These are phyloP conservation scores for Osmerus eperlanus DNA, from an alignment of 2,113 vertebrate genomes.

Conservation along the genomic window DNA sequence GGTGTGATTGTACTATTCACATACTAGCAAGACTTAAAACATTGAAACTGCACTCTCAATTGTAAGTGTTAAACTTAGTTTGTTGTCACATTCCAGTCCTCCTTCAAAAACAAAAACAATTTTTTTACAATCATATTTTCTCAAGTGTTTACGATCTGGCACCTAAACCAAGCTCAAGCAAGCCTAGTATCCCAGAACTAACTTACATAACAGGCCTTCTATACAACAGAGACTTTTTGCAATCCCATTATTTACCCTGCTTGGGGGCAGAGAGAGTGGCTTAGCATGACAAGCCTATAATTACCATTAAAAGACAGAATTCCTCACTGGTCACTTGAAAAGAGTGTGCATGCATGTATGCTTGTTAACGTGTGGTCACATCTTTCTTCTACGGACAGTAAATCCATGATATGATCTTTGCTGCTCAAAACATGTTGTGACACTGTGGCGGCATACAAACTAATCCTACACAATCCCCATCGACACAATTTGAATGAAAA, in stretches of 20 bases:
- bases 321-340: conserved; percentile 28
- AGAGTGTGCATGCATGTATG: background rate
- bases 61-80: conserved; percentile 15
- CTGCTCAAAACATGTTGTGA: too few species aligned
- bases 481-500: background rate
- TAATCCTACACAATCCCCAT: background rate
- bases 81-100: conserved; percentile 27
- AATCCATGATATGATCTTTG: too few species aligned
- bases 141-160: conserved; percentile 24
- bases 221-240: conserved; percentile 18
- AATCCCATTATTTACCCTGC: conserved; percentile 30
- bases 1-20: too few species aligned
- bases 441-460: too few species aligned
- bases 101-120: conserved; percentile 33
- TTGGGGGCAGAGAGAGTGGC: conserved; percentile 10
- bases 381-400: too few species aligned
- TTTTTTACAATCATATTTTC: conserved; percentile 25
- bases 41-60: conserved; percentile 7
- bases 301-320: conserved; percentile 38
- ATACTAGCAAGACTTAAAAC: background rate
- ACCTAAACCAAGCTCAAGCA: conserved; percentile 1
- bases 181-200: conserved; percentile 4
- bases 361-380: too few species aligned
- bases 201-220: conserved; percentile 13
- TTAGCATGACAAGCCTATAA: conserved; percentile 38